A percentile compares a stretch with the other conserved stretches of the same genome.
Conservation (phyloP, 1,140 invertebrate species). For the Drosophila elegans region DNA sequence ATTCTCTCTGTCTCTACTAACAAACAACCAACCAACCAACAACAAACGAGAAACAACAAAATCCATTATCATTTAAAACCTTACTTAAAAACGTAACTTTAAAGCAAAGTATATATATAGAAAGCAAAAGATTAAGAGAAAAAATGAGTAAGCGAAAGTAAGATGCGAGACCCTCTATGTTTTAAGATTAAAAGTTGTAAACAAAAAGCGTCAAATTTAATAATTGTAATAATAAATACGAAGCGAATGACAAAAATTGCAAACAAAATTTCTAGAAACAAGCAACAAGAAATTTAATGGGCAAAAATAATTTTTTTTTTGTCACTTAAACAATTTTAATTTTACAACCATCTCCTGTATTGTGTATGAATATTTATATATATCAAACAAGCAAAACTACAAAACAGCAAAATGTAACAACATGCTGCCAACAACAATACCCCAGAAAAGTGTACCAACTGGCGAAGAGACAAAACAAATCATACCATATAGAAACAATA, state of each 20-base stretch:
- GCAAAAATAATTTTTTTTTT: slow-evolving; percentile 47
- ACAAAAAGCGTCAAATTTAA: slow-evolving; percentile 73
- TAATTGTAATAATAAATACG: slow-evolving; percentile 58
- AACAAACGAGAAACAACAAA: slow-evolving; percentile 51
- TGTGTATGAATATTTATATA: slow-evolving; percentile 65
- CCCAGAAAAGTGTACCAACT: slow-evolving; percentile 12
- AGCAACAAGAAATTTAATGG: slow-evolving; percentile 32
- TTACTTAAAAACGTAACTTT: slow-evolving; percentile 79
- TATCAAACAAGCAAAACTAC: slow-evolving; percentile 49
- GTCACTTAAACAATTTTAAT: slow-evolving; percentile 59
- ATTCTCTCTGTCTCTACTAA: slow-evolving; percentile 74
- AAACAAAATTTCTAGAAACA: slow-evolving; percentile 48
- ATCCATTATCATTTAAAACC: slow-evolving; percentile 80
- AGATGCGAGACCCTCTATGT: slow-evolving; percentile 64
- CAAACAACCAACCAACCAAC: slow-evolving; percentile 57
- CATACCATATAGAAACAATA: slow-evolving; percentile 42
- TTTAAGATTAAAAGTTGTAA: slow-evolving; percentile 76
- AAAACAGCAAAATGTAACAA: slow-evolving; percentile 48
- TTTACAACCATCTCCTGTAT: slow-evolving; percentile 64
- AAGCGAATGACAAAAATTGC: slow-evolving; percentile 45
- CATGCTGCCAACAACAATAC: slow-evolving; percentile 56
- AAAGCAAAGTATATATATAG: slow-evolving; percentile 73
- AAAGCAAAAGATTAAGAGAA: slow-evolving; percentile 43
- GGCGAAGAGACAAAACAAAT: slow-evolving; percentile 11
- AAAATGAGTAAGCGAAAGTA: slow-evolving; percentile 55